Evolutionary conservation across 2,888 invertebrate species (phyloP).

Genomic region (Pseudoips prasinana): DNA sequence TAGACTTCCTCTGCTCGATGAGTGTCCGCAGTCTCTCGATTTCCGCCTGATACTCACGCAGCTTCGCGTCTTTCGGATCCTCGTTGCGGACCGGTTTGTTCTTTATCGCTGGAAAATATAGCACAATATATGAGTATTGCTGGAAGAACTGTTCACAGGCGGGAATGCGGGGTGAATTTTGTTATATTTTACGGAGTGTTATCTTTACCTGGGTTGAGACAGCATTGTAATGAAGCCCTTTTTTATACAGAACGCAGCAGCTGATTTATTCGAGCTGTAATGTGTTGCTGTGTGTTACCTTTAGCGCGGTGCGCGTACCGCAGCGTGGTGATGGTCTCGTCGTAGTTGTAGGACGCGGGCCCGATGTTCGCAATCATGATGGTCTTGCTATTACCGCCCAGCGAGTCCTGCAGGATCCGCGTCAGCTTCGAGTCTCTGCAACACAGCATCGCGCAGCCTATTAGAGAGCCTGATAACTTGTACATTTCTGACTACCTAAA

Average conservation of each 20-base stretch:
- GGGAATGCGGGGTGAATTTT: too few species aligned
- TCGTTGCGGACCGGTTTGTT: conserved; percentile 99
- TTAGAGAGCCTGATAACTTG: too few species aligned
- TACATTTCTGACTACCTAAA: too few species aligned
- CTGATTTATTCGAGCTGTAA: too few species aligned
- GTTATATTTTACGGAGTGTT: too few species aligned
- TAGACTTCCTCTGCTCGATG: conserved; percentile 65
- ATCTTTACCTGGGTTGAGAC: too few species aligned
- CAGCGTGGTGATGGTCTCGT: conserved; percentile 97
- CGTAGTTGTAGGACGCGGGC: conserved; percentile 98
- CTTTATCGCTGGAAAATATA: conserved; percentile 88
- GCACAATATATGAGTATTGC: not conserved
- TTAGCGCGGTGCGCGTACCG: conserved; percentile 98
- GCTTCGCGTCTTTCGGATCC: conserved; percentile 98
- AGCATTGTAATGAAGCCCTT: too few species aligned
- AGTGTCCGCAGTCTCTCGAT: conserved; percentile 87
- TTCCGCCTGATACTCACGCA: conserved; percentile 97
- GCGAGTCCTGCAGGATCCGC: conserved; percentile 96
- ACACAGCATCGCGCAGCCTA: too few species aligned
- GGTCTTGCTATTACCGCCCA: conserved; percentile 99
- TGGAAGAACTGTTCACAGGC: too few species aligned
- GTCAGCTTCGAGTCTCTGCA: conserved; percentile 97
- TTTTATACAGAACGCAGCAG: too few species aligned
- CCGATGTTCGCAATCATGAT: conserved; percentile 99
- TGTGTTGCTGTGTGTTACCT: too few species aligned